Evolutionary conservation across 2,113 vertebrate genomes (phyloP).

Genomic region (Picathartes gymnocephalus): DNA sequence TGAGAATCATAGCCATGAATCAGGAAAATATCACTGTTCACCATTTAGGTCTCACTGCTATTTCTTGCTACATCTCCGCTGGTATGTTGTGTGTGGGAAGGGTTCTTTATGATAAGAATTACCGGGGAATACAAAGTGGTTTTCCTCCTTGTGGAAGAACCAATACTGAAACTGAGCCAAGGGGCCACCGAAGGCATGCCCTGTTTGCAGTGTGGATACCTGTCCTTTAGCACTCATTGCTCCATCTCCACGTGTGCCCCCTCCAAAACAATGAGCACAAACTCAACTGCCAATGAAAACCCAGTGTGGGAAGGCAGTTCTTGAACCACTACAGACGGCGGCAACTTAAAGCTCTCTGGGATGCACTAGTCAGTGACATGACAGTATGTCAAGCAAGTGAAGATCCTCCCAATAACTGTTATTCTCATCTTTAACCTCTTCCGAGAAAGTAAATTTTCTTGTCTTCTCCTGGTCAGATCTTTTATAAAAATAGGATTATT

Average conservation of each 20-base stretch:
- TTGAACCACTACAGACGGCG: not conserved
- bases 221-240: not conserved
- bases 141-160: not conserved
- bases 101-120: not conserved
- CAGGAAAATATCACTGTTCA: not conserved
- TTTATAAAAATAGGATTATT: not conserved
- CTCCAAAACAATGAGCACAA: not conserved
- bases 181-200: not conserved
- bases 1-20: not conserved
- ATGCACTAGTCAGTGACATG: not conserved
- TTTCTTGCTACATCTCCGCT: not conserved
- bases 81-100: not conserved
- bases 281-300: not conserved
- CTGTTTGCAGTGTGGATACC: not conserved
- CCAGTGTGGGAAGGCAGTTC: not conserved
- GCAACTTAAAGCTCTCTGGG: not conserved
- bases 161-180: not conserved
- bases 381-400: not conserved
- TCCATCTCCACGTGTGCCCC: not conserved
- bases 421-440: not conserved
- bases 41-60: not conserved
- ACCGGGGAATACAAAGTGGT: not conserved
- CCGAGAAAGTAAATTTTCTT: not conserved
- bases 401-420: not conserved
- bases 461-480: not conserved